Evolutionary conservation across 92 coral and sea anemone species (phyloP).

Genomic region (Siderastrea siderea): DNA sequence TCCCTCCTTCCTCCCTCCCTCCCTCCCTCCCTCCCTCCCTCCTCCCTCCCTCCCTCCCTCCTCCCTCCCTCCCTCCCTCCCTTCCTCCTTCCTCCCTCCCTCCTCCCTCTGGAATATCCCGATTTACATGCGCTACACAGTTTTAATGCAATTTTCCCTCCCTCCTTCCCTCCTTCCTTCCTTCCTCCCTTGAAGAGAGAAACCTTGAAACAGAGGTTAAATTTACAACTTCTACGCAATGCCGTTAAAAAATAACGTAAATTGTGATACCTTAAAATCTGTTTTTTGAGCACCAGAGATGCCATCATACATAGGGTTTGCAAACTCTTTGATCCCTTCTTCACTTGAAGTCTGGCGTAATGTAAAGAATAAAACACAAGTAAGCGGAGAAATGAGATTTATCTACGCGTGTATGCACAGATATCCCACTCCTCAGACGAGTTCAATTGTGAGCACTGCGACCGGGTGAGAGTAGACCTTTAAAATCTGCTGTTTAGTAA

Average conservation of each 20-base stretch:
- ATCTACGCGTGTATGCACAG: neutral
- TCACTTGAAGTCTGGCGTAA: constrained; percentile 17
- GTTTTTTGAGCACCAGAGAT: neutral
- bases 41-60: neutral
- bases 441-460: too few relatives aligned
- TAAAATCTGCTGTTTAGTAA: too few relatives aligned
- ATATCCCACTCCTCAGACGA: too few relatives aligned
- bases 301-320: constrained; percentile 23
- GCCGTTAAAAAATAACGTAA: neutral
- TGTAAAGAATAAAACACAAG: neutral
- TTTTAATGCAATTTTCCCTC: too few relatives aligned
- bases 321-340: constrained; percentile 5
- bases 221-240: neutral
- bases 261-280: neutral
- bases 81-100: neutral
- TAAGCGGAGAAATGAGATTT: neutral
- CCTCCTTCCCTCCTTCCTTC: neutral
- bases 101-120: too few relatives aligned
- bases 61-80: neutral
- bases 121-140: too few relatives aligned
- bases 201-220: neutral
- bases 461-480: too few relatives aligned
- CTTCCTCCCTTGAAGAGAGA: neutral
- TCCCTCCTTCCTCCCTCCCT: neutral
- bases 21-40: neutral